Conservation (phyloP, 2,797 vertebrate genomes). For the Todus mexicanus region DNA sequence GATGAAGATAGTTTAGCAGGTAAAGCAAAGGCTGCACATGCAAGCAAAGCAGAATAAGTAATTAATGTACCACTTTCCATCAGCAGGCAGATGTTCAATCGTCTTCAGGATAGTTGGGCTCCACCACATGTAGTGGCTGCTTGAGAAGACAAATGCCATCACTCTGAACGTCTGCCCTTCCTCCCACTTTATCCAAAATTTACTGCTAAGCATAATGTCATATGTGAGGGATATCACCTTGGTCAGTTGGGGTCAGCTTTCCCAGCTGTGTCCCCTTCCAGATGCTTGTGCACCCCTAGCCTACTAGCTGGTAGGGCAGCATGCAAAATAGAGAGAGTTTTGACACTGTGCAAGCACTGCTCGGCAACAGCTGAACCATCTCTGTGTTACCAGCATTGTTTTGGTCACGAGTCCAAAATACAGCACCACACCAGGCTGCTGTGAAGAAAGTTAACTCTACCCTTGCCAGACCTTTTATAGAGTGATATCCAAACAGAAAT, state of each 20-base stretch:
- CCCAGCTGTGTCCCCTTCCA: background rate
- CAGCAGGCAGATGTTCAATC: background rate
- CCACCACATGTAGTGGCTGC: rapidly evolving
- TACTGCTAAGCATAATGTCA: background rate
- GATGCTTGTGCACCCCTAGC: background rate
- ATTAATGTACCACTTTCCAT: background rate
- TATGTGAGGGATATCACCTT: background rate
- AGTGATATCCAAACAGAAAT: background rate
- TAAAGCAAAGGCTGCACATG: rapidly evolving
- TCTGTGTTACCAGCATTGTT: background rate
- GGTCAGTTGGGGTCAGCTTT: background rate
- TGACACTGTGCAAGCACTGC: rapidly evolving
- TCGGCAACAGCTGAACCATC: background rate
- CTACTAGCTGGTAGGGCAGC: rapidly evolving
- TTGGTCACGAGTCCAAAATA: background rate
- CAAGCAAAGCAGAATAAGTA: background rate
- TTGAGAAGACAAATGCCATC: background rate
- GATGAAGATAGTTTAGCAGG: background rate
- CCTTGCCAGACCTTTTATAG: background rate
- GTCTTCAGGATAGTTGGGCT: background rate
- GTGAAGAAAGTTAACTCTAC: background rate
- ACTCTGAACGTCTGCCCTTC: background rate
- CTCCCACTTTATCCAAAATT: background rate
- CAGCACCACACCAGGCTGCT: background rate
- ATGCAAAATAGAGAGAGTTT: background rate